These are phyloP conservation scores for Aythya baeri DNA, from an alignment of 2,113 vertebrate genomes.

Conservation along the genomic window DNA sequence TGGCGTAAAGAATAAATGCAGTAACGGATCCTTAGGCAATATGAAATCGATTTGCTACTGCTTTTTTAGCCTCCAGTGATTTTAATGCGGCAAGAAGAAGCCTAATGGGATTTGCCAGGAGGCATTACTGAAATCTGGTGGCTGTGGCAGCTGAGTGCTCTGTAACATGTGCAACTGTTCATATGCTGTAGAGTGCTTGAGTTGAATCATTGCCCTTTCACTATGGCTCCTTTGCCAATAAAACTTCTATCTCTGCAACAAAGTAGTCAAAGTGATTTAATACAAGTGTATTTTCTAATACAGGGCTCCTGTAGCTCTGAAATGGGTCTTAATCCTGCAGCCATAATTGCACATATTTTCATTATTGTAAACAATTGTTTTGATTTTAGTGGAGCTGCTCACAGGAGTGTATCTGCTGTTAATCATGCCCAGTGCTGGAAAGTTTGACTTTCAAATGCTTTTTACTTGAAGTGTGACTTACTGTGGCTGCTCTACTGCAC, in stretches of 20 bases:
- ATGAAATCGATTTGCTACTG: not conserved
- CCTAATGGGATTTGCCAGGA: not conserved
- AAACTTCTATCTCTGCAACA: not conserved
- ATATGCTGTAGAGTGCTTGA: not conserved
- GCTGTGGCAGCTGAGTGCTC: not conserved
- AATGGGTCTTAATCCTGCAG: not conserved
- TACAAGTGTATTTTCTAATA: not conserved
- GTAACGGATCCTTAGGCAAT: not conserved
- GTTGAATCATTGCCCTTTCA: not conserved
- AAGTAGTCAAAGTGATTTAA: not conserved
- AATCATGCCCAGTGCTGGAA: not conserved
- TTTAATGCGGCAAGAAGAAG: conserved; percentile 1
- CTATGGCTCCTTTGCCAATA: not conserved
- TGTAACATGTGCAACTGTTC: not conserved
- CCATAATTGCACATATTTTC: not conserved
- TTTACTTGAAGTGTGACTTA: not conserved
- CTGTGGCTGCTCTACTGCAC: not conserved
- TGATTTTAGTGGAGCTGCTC: not conserved
- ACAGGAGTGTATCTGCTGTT: not conserved
- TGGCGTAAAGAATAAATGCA: not conserved
- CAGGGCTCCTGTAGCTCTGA: not conserved
- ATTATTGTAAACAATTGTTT: not conserved
- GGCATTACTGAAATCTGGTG: not conserved
- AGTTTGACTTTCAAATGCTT: not conserved
- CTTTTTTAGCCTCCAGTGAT: not conserved